phyloP scores from a whole-genome alignment of 2,888 invertebrate species.

The Cephus sareptanus region DNA sequence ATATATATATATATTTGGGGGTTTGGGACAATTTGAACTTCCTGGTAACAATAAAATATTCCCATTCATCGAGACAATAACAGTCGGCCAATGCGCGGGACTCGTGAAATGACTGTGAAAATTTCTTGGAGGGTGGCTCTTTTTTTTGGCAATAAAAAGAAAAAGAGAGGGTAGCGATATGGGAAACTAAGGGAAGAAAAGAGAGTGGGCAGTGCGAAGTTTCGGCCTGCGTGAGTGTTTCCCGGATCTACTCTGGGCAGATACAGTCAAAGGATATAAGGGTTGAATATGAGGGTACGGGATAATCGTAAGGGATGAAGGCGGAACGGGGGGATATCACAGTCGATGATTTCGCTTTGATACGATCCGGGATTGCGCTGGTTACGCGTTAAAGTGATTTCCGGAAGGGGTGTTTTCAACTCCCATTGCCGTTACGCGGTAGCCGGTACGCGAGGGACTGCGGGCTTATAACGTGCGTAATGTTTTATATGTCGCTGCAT shows the following conservation, averaged over 20 bases:
- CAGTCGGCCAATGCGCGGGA: background rate
- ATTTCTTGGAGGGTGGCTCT: background rate
- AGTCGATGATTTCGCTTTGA: conserved; percentile 15
- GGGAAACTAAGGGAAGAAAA: background rate
- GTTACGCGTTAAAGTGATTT: conserved; percentile 11
- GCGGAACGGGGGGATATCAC: background rate
- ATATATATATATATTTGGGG: background rate
- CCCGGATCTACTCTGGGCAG: background rate
- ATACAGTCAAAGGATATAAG: background rate
- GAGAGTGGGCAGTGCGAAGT: background rate
- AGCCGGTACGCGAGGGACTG: background rate
- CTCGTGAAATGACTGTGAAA: background rate
- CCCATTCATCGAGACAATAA: background rate
- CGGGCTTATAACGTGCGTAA: background rate
- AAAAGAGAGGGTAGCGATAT: background rate
- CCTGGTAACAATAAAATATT: background rate
- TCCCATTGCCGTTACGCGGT: background rate
- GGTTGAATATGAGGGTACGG: background rate
- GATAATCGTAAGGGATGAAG: background rate
- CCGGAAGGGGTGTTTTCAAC: background rate
- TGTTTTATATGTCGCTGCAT: background rate
- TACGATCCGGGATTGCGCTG: background rate
- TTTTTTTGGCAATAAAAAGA: background rate
- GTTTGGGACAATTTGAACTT: background rate
- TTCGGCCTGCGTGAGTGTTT: background rate